phyloP scores from a whole-genome alignment of 2,113 vertebrate genomes.

The Rhabdornis inornatus region DNA sequence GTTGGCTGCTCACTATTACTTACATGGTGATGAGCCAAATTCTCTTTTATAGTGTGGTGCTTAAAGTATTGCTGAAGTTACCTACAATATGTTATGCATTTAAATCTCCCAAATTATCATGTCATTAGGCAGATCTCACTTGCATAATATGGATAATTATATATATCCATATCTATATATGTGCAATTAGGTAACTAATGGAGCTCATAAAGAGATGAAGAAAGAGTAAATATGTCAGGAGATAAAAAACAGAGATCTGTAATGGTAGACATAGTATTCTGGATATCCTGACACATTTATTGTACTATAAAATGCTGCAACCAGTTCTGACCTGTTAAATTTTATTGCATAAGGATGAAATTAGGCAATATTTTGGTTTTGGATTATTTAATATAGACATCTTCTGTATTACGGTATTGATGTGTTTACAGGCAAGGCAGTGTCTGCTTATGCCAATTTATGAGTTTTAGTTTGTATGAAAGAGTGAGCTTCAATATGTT shows the following conservation, averaged over 20 bases:
- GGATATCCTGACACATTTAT: not conserved
- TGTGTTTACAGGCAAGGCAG: not conserved
- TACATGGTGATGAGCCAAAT: not conserved
- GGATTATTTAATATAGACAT: not conserved
- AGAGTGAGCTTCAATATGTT: not conserved
- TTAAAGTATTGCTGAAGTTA: conserved; percentile 7
- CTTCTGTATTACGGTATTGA: not conserved
- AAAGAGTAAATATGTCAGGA: not conserved
- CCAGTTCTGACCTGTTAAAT: not conserved
- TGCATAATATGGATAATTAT: not conserved
- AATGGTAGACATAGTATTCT: not conserved
- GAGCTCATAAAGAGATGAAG: not conserved
- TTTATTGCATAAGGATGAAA: not conserved
- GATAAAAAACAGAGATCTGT: not conserved
- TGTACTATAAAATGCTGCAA: not conserved
- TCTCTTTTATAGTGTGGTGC: not conserved
- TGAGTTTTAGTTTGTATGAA: not conserved
- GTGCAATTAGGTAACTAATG: not conserved
- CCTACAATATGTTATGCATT: not conserved
- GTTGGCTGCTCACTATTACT: not conserved
- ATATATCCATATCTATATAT: not conserved
- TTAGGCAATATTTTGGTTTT: not conserved
- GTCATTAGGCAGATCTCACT: not conserved
- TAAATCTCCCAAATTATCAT: not conserved
- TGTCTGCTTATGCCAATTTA: not conserved